Conservation (phyloP, 2,113 vertebrate genomes). For the Sterna hirundo region DNA sequence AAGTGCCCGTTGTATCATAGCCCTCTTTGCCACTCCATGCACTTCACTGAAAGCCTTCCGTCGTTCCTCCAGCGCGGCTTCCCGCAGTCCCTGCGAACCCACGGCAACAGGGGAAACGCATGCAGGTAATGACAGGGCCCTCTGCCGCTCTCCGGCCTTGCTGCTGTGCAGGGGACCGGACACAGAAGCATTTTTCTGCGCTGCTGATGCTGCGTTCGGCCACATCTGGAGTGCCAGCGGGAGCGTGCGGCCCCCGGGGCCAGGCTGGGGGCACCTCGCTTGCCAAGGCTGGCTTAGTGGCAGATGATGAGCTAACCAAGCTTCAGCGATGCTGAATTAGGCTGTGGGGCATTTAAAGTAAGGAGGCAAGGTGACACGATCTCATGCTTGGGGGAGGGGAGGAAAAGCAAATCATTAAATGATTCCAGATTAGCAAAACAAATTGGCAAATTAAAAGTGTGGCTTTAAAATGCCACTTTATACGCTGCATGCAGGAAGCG, state of each 20-base stretch:
- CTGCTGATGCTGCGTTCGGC: background rate
- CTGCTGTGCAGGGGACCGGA: background rate
- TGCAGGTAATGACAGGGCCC: background rate
- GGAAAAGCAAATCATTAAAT: background rate
- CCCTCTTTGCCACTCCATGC: background rate
- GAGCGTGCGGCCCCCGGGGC: rapidly evolving
- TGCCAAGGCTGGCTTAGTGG: background rate
- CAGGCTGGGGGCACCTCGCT: background rate
- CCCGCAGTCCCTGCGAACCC: background rate
- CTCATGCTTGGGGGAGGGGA: background rate
- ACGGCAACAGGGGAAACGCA: background rate
- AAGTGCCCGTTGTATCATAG: background rate
- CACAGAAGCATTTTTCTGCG: background rate
- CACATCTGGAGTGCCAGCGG: background rate
- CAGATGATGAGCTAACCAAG: background rate
- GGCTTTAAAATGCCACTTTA: background rate
- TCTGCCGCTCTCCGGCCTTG: background rate
- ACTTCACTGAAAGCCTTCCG: background rate
- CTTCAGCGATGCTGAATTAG: background rate
- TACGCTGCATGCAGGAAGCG: background rate
- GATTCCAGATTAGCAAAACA: background rate
- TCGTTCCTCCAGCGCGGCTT: background rate
- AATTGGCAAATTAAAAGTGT: background rate
- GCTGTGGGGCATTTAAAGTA: background rate
- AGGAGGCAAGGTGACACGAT: background rate